Evolutionary conservation across 2,113 vertebrate species (phyloP).

Genomic region (Sylvilagus bachmani): DNA sequence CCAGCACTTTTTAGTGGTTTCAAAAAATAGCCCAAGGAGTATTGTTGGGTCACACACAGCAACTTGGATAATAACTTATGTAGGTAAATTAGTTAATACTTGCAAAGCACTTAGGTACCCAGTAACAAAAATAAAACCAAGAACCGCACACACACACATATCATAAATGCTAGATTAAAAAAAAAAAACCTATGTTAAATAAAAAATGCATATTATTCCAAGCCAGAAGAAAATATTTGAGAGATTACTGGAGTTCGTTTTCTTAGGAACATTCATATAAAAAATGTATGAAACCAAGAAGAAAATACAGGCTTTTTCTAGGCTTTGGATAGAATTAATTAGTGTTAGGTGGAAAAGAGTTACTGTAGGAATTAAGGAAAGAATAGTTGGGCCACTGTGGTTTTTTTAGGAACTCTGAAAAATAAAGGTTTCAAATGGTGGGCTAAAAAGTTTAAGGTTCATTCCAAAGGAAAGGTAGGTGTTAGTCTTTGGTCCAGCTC

Average conservation of each 20-base stretch:
- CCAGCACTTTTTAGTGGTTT: conserved; percentile 45
- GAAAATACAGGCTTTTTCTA: conserved; percentile 3
- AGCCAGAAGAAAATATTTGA: conserved; percentile 30
- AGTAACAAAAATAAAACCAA: conserved; percentile 47
- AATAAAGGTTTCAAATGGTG: conserved; percentile 35
- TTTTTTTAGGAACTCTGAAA: conserved; percentile 51
- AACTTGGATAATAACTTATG: conserved; percentile 48
- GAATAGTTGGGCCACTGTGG: neutral
- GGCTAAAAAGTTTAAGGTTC: neutral
- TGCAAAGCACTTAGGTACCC: conserved; percentile 12
- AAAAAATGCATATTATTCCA: conserved; percentile 29
- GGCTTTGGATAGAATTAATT: conserved; percentile 59
- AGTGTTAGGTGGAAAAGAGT: conserved; percentile 3
- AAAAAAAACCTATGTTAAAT: neutral
- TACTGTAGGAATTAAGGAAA: conserved; percentile 43
- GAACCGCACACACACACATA: neutral
- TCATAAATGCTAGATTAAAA: conserved; percentile 5
- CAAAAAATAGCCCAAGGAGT: conserved; percentile 45
- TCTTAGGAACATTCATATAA: neutral
- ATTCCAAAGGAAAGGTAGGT: neutral
- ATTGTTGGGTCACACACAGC: neutral
- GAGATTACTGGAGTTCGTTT: conserved; percentile 19
- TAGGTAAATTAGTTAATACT: conserved; percentile 20
- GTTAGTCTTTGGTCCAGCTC: neutral
- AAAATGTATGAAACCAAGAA: neutral